Base-by-base conservation (phyloP, 2,888 invertebrate species). In the Orthosia incerta region DNA sequence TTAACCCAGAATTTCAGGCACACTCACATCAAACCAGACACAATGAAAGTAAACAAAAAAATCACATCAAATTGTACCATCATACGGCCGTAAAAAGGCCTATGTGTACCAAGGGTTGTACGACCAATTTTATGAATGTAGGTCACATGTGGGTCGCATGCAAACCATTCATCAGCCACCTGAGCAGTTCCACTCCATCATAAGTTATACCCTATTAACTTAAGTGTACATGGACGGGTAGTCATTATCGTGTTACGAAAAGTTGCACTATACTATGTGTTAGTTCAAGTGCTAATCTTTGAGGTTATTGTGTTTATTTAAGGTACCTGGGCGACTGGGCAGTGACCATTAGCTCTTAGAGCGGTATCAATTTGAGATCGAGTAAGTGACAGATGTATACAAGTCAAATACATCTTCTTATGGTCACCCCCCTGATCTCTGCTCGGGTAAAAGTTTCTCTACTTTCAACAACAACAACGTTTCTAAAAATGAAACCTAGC, bases 151-250 rank as follows among this genome's bases (percentile, higher is more conserved):
- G 65, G 59, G 51, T 51, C 45, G 13, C 80, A 64, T 60, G 74
- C 78, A 71, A 66, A 60, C 61, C 59, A 69, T 80, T 51, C 76
- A 76, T 80, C 80, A 76, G 48, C 16, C 53, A 66, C 69, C 53
- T 59, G 23, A 65, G 31, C 31, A 50, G 31, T 15, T 39, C 59
- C 61, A 39, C 68, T 80, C 76, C 67, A 68, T 76, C 76, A 80
- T 76, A 65, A 71, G 57, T 51, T 57, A 16, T 53, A 61, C 71
- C 62, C n/a, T 55, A 80, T 80, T 79, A 65, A 68, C 18, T 56
- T 56, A 46, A 13, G 31, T 18, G 45, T 15, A n/a, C 26, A 9
- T n/a, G 18, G 55, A 56, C 39, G 46, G 26, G 26, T 31, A 26
- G 23, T 23, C 16, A 46, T 70, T 69, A 74, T 45, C 51, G 12